phyloP scores from a whole-genome alignment of 2,113 vertebrate species.

The Ochotona princeps region DNA sequence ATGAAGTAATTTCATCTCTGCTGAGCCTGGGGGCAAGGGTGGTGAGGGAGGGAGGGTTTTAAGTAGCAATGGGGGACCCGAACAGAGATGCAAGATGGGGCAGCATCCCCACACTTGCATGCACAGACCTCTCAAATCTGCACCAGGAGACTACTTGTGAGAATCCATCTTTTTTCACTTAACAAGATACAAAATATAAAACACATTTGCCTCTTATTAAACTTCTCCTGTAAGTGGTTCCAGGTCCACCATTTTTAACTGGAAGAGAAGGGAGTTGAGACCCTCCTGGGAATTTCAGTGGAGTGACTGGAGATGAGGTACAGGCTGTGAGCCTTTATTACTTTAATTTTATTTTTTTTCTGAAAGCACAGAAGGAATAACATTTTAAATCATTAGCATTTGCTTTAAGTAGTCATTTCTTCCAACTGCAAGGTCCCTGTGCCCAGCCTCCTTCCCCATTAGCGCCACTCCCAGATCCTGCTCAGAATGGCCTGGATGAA shows the following conservation, averaged over 20 bases:
- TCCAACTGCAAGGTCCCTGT: slow-evolving; percentile 74
- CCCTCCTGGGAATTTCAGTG: slow-evolving; percentile 83
- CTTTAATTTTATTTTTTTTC: slow-evolving; percentile 82
- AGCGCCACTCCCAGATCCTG: slow-evolving; percentile 41
- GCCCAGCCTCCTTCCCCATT: slow-evolving; percentile 73
- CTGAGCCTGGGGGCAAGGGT: slow-evolving; percentile 71
- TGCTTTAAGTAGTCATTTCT: slow-evolving; percentile 86
- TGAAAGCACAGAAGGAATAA: slow-evolving; percentile 89
- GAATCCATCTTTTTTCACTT: slow-evolving; percentile 90
- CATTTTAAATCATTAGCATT: slow-evolving; percentile 89
- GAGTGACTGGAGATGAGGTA: slow-evolving; percentile 89
- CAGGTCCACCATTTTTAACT: slow-evolving; percentile 89
- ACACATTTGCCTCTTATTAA: slow-evolving; percentile 91
- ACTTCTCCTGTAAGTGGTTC: slow-evolving; percentile 89
- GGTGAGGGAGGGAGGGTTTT: slow-evolving; percentile 74
- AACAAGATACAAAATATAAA: slow-evolving; percentile 91
- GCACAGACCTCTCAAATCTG: slow-evolving; percentile 86
- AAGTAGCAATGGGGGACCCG: slow-evolving; percentile 86
- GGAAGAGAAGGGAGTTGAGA: slow-evolving; percentile 83
- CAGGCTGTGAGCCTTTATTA: slow-evolving; percentile 88
- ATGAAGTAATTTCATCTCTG: slow-evolving; percentile 85
- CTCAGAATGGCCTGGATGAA: slow-evolving; percentile 60
- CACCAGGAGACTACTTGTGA: slow-evolving; percentile 88
- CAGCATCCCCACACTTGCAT: slow-evolving; percentile 84
- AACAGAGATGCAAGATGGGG: slow-evolving; percentile 81